Evolutionary conservation across 2,888 invertebrate species (phyloP), one percentile per base, ranked within the genome.

Genomic region (Deilephila porcellus): DNA sequence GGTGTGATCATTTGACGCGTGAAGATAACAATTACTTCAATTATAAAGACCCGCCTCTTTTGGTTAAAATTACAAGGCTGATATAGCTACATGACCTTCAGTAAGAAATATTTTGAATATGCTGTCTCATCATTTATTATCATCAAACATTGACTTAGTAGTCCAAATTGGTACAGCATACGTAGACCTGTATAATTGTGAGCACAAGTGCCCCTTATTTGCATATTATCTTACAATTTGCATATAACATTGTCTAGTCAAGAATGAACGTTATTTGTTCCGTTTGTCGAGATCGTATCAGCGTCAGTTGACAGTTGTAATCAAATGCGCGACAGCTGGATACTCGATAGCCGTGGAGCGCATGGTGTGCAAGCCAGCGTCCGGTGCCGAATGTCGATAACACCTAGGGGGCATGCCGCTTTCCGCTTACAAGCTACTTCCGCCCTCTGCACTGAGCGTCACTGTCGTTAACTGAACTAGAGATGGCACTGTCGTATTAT

Each of bases 401-500:
- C 56, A 59, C 59, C 71, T 53, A 73, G 71, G 62, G 25, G 67
- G 67, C 70, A 64, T 19, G 60, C 37, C 37, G 37, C 71, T 73
- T 71, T 75, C 75, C 75, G 75, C 71, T 56, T 73, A 60, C 64
- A n/a, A 62, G 25, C 52, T 60, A 71, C 56, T 73, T 73, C 73
- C 73, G 45, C 60, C 71, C 71, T 74, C 75, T 67, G 71, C 76
- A 72, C 74, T 73, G 29, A 37, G 60, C 60, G 56, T n/a, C 56
- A 60, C 60, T 29, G 14, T 25, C 29, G 5, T 7, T 5, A 29
- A 25, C 29, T 60, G 29, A 59, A 71, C 32, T 11, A 59, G 56
- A 59, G 32, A 53, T 29, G 45, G 53, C 45, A 19, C 20, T 29
- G 45, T 19, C 52, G 29, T 14, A 8, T 56, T 19, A 70, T 37